phyloP scores from a whole-genome alignment of 2,797 vertebrate species.

The Sciaenops ocellatus region DNA sequence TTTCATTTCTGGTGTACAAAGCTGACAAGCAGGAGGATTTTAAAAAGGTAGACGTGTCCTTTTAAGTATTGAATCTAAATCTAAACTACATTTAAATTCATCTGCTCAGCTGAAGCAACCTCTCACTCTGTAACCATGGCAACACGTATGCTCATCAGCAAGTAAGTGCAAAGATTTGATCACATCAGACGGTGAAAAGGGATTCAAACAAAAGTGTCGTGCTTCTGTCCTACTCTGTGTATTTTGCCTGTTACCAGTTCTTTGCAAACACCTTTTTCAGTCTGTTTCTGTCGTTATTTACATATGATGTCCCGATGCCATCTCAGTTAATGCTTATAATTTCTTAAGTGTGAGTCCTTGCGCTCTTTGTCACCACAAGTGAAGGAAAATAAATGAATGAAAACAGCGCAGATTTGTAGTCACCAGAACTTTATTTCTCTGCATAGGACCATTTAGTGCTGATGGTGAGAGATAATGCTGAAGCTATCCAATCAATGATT shows the following conservation, averaged over 20 bases:
- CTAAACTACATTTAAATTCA: neutral
- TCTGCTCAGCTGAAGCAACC: constrained; percentile 3
- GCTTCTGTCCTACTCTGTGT: neutral
- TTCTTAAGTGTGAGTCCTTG: neutral
- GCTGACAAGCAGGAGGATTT: neutral
- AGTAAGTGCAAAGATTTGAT: neutral
- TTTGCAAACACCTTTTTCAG: neutral
- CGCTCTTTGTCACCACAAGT: neutral
- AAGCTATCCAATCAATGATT: neutral
- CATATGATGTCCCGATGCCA: neutral
- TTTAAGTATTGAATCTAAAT: neutral
- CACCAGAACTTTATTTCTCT: neutral
- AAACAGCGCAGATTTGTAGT: neutral
- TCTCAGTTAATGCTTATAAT: neutral
- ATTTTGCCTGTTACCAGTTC: neutral
- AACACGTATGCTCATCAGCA: neutral
- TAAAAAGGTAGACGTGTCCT: neutral
- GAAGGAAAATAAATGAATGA: neutral
- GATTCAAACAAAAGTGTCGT: neutral
- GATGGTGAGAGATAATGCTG: neutral
- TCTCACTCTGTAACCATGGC: constrained; percentile 20
- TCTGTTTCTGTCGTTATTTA: neutral
- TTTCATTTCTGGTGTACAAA: constrained; percentile 1
- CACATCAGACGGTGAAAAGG: neutral
- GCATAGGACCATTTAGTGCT: neutral